phyloP scores from a whole-genome alignment of 2,797 vertebrate genomes.

The Chiroxiphia lanceolata region DNA sequence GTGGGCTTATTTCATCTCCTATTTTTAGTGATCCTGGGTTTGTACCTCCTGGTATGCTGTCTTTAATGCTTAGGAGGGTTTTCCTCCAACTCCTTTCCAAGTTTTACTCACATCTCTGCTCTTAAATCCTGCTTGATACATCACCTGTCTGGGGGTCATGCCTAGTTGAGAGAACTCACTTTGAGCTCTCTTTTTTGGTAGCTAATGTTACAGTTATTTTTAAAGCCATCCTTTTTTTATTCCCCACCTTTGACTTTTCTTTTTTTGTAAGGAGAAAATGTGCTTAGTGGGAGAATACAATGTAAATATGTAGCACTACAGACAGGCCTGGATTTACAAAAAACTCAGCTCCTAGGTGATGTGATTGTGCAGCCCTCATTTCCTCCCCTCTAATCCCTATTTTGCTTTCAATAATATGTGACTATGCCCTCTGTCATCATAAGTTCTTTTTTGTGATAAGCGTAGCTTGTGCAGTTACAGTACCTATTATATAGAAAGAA shows the following conservation, averaged over 20 bases:
- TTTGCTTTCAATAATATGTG: background rate
- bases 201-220: background rate
- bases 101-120: background rate
- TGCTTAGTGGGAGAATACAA: background rate
- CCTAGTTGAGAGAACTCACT: background rate
- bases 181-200: background rate
- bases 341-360: background rate
- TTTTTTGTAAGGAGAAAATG: background rate
- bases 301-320: background rate
- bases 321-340: background rate
- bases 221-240: background rate
- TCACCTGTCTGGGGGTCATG: background rate
- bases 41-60: background rate
- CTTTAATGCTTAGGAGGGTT: background rate
- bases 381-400: background rate
- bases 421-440: background rate
- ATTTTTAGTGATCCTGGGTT: background rate
- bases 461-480: background rate
- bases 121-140: background rate
- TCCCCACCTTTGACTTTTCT: background rate
- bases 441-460: background rate
- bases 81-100: background rate
- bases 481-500: background rate
- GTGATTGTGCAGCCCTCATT: background rate
- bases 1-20: background rate